A percentile compares a stretch with the other conserved stretches of the same genome.
These are phyloP conservation scores for Echiichthys vipera DNA, from an alignment of 2,797 vertebrate genomes.

Conservation along the genomic window DNA sequence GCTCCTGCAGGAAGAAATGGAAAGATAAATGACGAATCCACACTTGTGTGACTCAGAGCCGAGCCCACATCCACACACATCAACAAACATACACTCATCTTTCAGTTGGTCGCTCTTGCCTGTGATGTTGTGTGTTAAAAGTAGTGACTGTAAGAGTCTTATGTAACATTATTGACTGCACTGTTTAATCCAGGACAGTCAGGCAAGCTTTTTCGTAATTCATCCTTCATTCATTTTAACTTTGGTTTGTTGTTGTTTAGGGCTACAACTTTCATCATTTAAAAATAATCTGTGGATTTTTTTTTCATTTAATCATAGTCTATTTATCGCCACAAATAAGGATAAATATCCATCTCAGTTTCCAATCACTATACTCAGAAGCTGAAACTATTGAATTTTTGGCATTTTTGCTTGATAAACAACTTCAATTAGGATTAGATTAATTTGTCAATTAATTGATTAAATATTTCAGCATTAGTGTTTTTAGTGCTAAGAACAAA, in stretches of 20 bases:
- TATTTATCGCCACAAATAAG: neutral
- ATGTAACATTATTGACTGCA: constrained; percentile 7
- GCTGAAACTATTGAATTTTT: no score
- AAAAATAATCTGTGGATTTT: neutral
- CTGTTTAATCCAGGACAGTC: constrained; percentile 13
- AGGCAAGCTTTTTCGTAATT: neutral
- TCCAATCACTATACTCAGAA: no score
- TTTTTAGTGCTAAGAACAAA: neutral
- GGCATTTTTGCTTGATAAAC: no score
- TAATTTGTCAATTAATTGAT: neutral
- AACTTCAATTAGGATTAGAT: neutral
- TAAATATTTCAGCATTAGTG: neutral
- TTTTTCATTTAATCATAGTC: neutral
- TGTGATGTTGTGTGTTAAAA: constrained; percentile 25
- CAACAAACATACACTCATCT: constrained; percentile 38
- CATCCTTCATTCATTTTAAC: neutral
- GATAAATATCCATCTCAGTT: neutral
- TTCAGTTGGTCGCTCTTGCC: constrained; percentile 12
- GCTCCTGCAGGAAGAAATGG: constrained; percentile 27
- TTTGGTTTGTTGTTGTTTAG: neutral
- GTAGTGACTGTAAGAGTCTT: constrained; percentile 10
- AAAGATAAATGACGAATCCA: constrained; percentile 52
- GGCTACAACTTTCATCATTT: neutral
- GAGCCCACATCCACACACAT: constrained; percentile 40
- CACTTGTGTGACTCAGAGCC: constrained; percentile 49